Evolutionary conservation across 2,797 vertebrate genomes (phyloP).

Genomic region (Steatocranus sp.): DNA sequence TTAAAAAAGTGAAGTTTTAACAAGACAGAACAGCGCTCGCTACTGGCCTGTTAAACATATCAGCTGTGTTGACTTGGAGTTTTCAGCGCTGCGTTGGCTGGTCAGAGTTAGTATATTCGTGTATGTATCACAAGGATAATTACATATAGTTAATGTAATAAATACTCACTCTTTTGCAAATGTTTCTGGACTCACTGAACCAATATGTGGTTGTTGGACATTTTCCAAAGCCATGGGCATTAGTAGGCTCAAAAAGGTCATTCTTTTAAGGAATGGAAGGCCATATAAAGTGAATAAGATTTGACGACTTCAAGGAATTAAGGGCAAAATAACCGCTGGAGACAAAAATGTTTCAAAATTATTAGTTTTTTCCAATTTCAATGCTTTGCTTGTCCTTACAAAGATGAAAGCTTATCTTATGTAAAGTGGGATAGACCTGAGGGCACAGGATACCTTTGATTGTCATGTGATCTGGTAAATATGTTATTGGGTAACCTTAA

Average conservation of each 20-base stretch:
- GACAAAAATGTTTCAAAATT: not conserved
- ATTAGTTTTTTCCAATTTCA: too few relatives aligned
- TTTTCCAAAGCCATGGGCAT: not conserved
- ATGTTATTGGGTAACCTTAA: not conserved
- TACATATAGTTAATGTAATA: not conserved
- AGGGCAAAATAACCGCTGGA: not conserved
- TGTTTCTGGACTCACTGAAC: not conserved
- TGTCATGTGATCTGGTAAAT: not conserved
- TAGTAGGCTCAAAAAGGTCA: not conserved
- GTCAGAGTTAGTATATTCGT: not conserved
- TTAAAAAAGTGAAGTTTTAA: not conserved
- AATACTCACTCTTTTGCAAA: not conserved
- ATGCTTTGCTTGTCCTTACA: too few relatives aligned
- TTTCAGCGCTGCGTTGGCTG: not conserved
- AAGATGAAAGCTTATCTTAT: not conserved
- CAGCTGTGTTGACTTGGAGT: not conserved
- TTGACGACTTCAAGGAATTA: not conserved
- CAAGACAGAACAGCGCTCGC: not conserved
- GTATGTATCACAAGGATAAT: not conserved
- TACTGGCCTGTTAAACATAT: conserved; percentile 19
- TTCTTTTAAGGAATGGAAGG: not conserved
- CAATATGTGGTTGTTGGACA: not conserved
- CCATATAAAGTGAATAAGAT: not conserved
- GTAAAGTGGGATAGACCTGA: not conserved
- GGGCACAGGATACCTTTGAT: not conserved